Conservation (phyloP, 2,797 vertebrate species). For the Leptatherina wallacei region DNA sequence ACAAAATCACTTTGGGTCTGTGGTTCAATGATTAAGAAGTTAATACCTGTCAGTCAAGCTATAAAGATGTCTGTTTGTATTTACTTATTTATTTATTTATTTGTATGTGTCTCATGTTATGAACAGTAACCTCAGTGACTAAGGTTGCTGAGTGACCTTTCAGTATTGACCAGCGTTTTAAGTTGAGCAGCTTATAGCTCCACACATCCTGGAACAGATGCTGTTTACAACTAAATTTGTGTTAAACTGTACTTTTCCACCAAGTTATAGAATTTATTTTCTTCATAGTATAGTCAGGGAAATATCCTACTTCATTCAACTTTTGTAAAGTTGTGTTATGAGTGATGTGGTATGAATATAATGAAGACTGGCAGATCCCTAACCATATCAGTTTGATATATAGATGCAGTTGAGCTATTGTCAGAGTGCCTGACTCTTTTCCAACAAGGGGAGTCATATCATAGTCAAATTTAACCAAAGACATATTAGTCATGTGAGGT, state of each 20-base stretch:
- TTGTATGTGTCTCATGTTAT: neutral
- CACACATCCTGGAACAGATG: constrained; percentile 16
- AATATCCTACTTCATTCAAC: neutral
- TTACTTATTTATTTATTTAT: neutral
- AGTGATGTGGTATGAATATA: neutral
- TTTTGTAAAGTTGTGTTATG: neutral
- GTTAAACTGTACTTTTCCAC: neutral
- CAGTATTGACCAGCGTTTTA: constrained; percentile 18
- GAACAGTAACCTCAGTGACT: neutral
- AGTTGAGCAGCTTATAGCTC: constrained; percentile 2
- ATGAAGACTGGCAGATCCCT: constrained; percentile 5
- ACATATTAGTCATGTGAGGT: neutral
- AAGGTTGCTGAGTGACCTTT: constrained; percentile 24
- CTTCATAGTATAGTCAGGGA: neutral
- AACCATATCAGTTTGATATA: neutral
- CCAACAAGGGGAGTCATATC: neutral
- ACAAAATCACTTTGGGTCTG: neutral
- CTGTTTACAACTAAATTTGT: neutral
- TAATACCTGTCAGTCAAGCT: constrained; percentile 3
- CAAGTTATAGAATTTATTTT: neutral
- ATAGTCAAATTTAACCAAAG: neutral
- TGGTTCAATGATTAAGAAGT: constrained; percentile 1
- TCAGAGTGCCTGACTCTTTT: neutral
- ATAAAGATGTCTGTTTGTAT: neutral
- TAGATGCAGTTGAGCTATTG: neutral